These are phyloP conservation scores for Thymelicus sylvestris DNA, from an alignment of 2,888 invertebrate species.

Conservation along the genomic window DNA sequence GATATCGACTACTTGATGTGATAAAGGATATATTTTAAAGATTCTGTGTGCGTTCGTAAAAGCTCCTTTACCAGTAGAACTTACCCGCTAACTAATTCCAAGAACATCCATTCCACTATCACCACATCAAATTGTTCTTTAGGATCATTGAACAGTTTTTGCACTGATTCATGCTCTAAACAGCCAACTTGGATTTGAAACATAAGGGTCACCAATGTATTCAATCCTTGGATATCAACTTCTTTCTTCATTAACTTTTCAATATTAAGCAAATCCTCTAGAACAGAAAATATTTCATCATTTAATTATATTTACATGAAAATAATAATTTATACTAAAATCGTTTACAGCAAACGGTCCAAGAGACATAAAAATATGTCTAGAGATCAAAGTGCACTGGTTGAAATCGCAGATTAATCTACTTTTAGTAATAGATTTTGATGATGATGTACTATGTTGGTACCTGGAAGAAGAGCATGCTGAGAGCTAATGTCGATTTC, in stretches of 20 bases:
- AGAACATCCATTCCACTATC: slow-evolving; percentile 57
- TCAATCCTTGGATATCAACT: background rate
- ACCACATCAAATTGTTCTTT: slow-evolving; percentile 56
- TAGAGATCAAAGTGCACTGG: no score
- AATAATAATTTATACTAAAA: no score
- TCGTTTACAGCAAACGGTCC: no score
- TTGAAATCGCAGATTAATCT: no score
- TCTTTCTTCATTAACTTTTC: slow-evolving; percentile 13
- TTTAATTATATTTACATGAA: no score
- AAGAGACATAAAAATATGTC: no score
- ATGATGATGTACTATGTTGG: background rate
- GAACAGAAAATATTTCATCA: no score
- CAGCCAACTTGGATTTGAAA: background rate
- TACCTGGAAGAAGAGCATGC: background rate
- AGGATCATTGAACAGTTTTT: slow-evolving; percentile 51
- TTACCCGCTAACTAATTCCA: slow-evolving; percentile 54
- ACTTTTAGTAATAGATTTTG: no score
- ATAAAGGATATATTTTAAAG: no score
- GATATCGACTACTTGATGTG: no score
- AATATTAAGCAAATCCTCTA: background rate
- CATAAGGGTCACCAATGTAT: background rate
- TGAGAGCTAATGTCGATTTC: slow-evolving; percentile 19
- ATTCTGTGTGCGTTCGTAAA: no score
- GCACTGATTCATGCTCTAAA: slow-evolving; percentile 11
- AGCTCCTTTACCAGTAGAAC: background rate